Conservation (phyloP, 2,888 invertebrate genomes). For the Boloria selene region DNA sequence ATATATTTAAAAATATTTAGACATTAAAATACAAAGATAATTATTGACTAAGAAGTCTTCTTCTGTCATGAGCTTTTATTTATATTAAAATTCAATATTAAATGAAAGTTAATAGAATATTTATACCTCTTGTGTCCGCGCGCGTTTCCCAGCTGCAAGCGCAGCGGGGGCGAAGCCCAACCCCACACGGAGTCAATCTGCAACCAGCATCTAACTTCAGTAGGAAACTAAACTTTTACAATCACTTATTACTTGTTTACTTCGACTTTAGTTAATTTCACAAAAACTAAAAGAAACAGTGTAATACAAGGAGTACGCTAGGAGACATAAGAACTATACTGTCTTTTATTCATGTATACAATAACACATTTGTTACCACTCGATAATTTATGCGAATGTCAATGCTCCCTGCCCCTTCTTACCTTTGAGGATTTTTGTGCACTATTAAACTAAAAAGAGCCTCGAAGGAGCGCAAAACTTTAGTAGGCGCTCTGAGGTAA, state of each 20-base stretch:
- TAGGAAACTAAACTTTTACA: slow-evolving; percentile 39
- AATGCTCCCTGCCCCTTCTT: slow-evolving; percentile 57
- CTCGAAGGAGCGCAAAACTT: slow-evolving; percentile 59
- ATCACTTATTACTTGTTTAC: slow-evolving; percentile 38
- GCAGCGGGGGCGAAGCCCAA: slow-evolving; percentile 95
- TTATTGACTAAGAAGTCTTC: neutral
- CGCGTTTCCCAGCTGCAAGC: slow-evolving; percentile 88
- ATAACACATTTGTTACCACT: slow-evolving; percentile 45
- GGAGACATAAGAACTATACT: slow-evolving; percentile 37
- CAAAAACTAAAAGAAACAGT: slow-evolving; percentile 21
- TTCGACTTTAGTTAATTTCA: slow-evolving; percentile 7
- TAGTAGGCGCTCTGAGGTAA: slow-evolving; percentile 55
- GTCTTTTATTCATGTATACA: slow-evolving; percentile 37
- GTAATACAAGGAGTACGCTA: slow-evolving; percentile 10
- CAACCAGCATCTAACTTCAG: slow-evolving; percentile 64
- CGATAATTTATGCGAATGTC: slow-evolving; percentile 69
- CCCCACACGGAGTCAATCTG: slow-evolving; percentile 98
- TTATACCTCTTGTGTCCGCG: slow-evolving; percentile 77
- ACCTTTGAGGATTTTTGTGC: slow-evolving; percentile 74
- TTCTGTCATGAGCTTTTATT: neutral
- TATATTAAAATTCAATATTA: slow-evolving; percentile 1
- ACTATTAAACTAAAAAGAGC: slow-evolving; percentile 57
- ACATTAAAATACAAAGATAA: too few relatives aligned
- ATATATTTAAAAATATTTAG: too few relatives aligned
- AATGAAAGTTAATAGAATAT: neutral